Evolutionary conservation across 1,140 invertebrate genomes (phyloP).

Genomic region (Hypsibius dujardini): DNA sequence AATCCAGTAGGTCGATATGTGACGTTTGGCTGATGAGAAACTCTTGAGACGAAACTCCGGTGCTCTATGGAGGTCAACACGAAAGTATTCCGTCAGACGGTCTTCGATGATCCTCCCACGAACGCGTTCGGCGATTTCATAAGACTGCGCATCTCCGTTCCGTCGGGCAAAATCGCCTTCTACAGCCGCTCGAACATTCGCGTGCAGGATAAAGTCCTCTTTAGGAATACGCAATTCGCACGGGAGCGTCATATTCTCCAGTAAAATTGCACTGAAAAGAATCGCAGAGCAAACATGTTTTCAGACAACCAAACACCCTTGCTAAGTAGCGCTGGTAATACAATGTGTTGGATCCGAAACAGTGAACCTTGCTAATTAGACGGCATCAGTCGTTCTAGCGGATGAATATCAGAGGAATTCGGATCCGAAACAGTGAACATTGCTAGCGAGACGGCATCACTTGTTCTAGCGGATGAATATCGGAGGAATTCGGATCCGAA

Average conservation of each 20-base stretch:
- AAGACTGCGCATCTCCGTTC: not conserved
- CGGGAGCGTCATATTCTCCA: not conserved
- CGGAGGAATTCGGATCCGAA: too few relatives aligned
- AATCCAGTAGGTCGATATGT: conserved; percentile 1
- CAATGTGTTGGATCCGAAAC: too few relatives aligned
- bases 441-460: too few relatives aligned
- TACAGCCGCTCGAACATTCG: not conserved
- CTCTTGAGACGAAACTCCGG: not conserved
- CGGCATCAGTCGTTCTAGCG: too few relatives aligned
- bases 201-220: not conserved
- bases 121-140: not conserved
- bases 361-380: too few relatives aligned
- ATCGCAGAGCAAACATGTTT: too few relatives aligned
- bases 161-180: not conserved
- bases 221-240: not conserved
- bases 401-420: too few relatives aligned
- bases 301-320: too few relatives aligned
- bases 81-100: not conserved
- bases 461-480: too few relatives aligned
- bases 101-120: not conserved
- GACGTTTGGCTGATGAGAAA: not conserved
- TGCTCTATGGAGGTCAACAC: not conserved
- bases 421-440: too few relatives aligned
- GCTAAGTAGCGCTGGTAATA: too few relatives aligned
- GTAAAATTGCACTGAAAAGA: not conserved